Evolutionary conservation across 2,113 vertebrate species (phyloP).

Genomic region (Gorsachius goisagi): DNA sequence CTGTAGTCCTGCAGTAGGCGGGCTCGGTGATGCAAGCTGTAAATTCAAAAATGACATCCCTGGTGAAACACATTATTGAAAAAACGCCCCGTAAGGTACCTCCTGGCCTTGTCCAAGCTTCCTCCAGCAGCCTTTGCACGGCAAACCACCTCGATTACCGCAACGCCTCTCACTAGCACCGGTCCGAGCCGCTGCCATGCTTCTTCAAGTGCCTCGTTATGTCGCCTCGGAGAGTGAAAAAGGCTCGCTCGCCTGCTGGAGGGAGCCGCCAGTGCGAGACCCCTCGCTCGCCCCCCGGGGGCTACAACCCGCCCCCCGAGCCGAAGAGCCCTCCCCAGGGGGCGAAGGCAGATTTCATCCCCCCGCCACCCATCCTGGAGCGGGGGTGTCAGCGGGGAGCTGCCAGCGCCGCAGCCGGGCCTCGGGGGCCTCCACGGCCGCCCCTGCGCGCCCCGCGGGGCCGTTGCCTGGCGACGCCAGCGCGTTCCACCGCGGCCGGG

Average conservation of each 20-base stretch:
- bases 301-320: neutral
- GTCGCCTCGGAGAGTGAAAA: no score
- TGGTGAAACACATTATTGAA: neutral
- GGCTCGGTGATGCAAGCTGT: neutral
- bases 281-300: no score
- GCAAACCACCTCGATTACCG: neutral
- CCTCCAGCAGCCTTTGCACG: rapidly evolving
- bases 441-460: neutral
- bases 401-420: neutral
- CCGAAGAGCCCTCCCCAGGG: neutral
- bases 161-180: neutral
- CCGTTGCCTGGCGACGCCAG: constrained; percentile 44
- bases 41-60: neutral
- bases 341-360: neutral
- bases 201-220: rapidly evolving
- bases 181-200: rapidly evolving
- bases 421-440: rapidly evolving
- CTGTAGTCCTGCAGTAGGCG: neutral
- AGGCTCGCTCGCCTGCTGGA: no score
- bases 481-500: neutral
- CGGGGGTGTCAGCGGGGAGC: no score
- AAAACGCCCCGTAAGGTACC: rapidly evolving
- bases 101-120: neutral
- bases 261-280: neutral
- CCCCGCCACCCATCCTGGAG: no score